These are phyloP conservation scores for Spodoptera exigua DNA, from an alignment of 2,888 invertebrate genomes.

Conservation along the genomic window DNA sequence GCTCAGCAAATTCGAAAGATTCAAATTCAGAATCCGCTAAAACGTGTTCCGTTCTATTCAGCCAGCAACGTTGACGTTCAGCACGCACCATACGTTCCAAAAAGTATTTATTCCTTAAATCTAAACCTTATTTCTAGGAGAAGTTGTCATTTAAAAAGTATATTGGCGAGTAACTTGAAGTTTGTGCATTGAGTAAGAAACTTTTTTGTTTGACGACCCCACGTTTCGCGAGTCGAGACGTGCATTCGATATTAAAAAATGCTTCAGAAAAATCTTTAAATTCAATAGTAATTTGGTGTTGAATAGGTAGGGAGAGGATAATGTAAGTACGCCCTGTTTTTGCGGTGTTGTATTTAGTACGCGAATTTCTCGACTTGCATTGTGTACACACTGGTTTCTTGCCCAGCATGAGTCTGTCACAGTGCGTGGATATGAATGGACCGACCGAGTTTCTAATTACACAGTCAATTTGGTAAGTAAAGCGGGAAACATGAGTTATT, in stretches of 20 bases:
- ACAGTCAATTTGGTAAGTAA: constrained; percentile 86
- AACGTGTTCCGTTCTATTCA: constrained; percentile 82
- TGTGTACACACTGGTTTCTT: constrained; percentile 85
- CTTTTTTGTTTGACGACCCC: constrained; percentile 69
- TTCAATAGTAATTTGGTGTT: constrained; percentile 87
- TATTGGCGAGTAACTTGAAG: constrained; percentile 54
- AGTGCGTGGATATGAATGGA: constrained; percentile 75
- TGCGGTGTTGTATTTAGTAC: constrained; percentile 87
- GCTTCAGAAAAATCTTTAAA: constrained; percentile 85
- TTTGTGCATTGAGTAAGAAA: constrained; percentile 63
- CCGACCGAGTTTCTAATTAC: constrained; percentile 83
- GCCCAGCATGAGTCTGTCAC: constrained; percentile 83
- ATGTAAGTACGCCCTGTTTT: constrained; percentile 84
- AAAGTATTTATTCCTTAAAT: constrained; percentile 66
- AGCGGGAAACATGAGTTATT: constrained; percentile 85
- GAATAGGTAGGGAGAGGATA: constrained; percentile 83
- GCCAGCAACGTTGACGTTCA: constrained; percentile 72
- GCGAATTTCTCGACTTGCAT: constrained; percentile 83
- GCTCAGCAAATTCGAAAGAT: constrained; percentile 64
- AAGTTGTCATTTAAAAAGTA: constrained; percentile 68
- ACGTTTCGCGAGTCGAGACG: constrained; percentile 74
- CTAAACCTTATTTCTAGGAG: constrained; percentile 77
- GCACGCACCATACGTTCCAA: constrained; percentile 68
- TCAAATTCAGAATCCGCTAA: constrained; percentile 73
- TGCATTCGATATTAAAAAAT: constrained; percentile 82